A percentile compares a stretch with the other conserved stretches of the same genome.
Conservation (phyloP, 2,113 vertebrate species). For the Mustela lutreola region DNA sequence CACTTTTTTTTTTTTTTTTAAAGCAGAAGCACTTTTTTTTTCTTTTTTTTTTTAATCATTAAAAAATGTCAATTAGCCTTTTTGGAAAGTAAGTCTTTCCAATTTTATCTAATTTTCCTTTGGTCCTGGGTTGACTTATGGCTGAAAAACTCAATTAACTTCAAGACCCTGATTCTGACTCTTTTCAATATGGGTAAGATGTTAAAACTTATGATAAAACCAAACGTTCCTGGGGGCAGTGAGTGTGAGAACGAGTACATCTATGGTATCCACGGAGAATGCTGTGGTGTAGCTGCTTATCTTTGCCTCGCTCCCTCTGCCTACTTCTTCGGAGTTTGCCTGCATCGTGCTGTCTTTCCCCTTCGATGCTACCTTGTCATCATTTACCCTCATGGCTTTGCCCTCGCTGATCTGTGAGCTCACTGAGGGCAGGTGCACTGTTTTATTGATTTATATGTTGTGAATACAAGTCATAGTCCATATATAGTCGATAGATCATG, state of each 20-base stretch:
- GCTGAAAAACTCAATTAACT: background rate
- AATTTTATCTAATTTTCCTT: background rate
- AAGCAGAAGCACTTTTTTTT: background rate
- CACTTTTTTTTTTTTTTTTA: background rate
- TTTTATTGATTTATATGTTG: background rate
- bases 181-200: background rate
- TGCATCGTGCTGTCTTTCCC: background rate
- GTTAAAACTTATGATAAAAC: background rate
- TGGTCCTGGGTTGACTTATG: background rate
- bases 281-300: accelerated
- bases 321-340: background rate
- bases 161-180: background rate
- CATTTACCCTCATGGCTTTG: background rate
- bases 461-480: background rate
- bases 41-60: background rate
- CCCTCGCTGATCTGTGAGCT: background rate
- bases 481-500: background rate
- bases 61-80: background rate
- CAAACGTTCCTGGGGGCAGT: background rate
- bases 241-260: background rate
- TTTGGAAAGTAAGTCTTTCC: background rate
- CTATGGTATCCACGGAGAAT: accelerated
- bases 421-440: accelerated
- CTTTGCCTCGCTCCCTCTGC: background rate
- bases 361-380: background rate